These are phyloP conservation scores for Heliocidaris tuberculata DNA, from an alignment of 35 echinoderm and acorn worm species.

Conservation along the genomic window DNA sequence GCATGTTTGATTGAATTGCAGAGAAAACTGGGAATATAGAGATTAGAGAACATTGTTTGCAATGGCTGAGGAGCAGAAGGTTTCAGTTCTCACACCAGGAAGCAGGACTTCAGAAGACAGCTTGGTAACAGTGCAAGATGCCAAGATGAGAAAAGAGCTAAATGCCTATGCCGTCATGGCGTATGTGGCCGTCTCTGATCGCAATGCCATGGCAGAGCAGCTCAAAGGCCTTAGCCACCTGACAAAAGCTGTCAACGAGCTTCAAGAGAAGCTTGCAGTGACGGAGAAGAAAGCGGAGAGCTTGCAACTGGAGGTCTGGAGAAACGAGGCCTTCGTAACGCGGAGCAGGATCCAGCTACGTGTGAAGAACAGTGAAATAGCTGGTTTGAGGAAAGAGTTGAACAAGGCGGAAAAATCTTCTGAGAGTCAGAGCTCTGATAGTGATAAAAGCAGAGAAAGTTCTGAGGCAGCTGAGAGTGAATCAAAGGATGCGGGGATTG, in stretches of 20 bases:
- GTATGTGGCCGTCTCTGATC: conserved; percentile 30
- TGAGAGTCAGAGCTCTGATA: background rate
- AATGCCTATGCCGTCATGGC: conserved; percentile 38
- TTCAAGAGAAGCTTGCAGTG: background rate
- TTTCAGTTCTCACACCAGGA: background rate
- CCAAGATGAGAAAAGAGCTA: conserved; percentile 19
- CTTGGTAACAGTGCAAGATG: background rate
- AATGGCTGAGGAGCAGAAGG: background rate
- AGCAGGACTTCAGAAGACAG: background rate
- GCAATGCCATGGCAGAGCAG: conserved; percentile 40
- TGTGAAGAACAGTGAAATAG: background rate
- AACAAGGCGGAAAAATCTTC: background rate
- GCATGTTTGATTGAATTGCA: too few relatives aligned
- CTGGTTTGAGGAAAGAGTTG: background rate
- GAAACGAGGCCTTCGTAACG: conserved; percentile 27
- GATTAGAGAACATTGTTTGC: background rate
- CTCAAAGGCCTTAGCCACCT: conserved; percentile 12
- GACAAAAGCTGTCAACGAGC: background rate
- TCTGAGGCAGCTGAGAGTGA: background rate
- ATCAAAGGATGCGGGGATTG: too few relatives aligned
- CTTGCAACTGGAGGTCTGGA: conserved; percentile 17
- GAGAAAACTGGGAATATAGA: too few relatives aligned
- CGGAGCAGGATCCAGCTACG: background rate
- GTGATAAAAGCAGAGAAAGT: background rate
- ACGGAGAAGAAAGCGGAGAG: background rate